Evolutionary conservation across 2,888 invertebrate genomes (phyloP), one percentile per base, ranked within the genome.

Genomic region (Noctua janthe): DNA sequence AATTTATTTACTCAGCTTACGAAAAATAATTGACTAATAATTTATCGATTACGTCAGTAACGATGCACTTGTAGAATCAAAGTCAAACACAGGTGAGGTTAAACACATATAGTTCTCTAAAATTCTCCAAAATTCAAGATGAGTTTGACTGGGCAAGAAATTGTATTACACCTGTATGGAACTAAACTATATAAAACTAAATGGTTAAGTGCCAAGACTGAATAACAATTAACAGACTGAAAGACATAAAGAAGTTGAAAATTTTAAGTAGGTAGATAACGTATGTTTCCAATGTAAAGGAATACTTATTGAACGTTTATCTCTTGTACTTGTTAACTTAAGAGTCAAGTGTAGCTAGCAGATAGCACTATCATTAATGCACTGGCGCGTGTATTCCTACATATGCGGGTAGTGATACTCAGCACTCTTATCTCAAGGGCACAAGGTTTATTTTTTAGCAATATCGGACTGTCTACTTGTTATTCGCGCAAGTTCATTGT

Each of bases 281-380:
- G 3, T 69, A 66, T 70, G 17, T 87, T 71, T 72, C 7, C 23
- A 77, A 83, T 75, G 70, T 77, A 29, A 77, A 81, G 72, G 43
- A 85, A 75, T 82, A 84, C 47, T 62, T 69, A 78, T 17, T 69
- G 35, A 62, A 83, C 49, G 71, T 88, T 84, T 90, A 87, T 89
- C 80, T 87, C 80, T 89, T 76, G 73, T 75, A 80, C 71, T 78
- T 78, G 80, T 83, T 74, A 90, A 91, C 88, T 91, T 92, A 90
- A 91, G 91, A 94, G 94, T 94, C 96, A 96, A 96, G 96, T 95
- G 95, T 92, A 94, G 85, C 90, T 92, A 90, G 88, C 80, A 91
- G 95, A 95, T 96, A 95, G 90, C 89, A 87, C 90, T 95, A 95
- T 96, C 96, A 92, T 89, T 86, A 87, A 94, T 92, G 92, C 96